phyloP scores from a whole-genome alignment of 2,797 vertebrate genomes.

The Takifugu ocellatus region DNA sequence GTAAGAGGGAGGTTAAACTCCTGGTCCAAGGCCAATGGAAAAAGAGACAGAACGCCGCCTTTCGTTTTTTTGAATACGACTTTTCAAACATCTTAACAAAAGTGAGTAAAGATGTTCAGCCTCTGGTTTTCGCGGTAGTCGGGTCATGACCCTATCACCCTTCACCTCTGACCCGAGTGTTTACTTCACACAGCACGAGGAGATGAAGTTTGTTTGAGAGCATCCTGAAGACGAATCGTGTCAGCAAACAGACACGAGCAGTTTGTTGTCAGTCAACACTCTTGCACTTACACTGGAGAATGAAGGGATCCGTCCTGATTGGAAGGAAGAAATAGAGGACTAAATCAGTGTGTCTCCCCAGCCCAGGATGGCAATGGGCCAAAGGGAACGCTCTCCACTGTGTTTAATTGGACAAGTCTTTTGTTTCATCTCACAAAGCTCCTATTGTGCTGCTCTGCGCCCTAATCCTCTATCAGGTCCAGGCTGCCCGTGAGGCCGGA shows the following conservation, averaged over 20 bases:
- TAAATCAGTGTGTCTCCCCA: neutral
- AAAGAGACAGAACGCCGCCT: neutral
- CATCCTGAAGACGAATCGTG: constrained; percentile 5
- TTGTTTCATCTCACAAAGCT: constrained; percentile 65
- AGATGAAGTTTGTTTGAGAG: constrained; percentile 6
- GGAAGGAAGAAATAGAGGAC: constrained; percentile 5
- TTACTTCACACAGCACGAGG: constrained; percentile 19
- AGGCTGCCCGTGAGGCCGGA: constrained; percentile 40
- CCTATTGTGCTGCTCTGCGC: constrained; percentile 43
- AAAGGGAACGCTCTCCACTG: constrained; percentile 13
- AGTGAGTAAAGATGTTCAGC: constrained; percentile 1
- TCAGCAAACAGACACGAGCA: neutral
- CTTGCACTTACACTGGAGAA: neutral
- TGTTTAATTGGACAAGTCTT: constrained; percentile 59
- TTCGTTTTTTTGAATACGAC: neutral
- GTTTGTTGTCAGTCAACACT: constrained; percentile 10
- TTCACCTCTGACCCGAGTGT: constrained; percentile 35
- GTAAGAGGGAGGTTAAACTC: no score
- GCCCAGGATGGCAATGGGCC: constrained; percentile 28
- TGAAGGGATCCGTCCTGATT: neutral
- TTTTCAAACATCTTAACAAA: no score
- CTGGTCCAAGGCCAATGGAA: no score
- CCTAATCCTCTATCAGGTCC: constrained; percentile 28
- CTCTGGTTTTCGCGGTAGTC: constrained; percentile 31
- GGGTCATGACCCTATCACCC: constrained; percentile 46